These are phyloP conservation scores for Pantherophis guttatus DNA, from an alignment of 2,113 vertebrate genomes.

Conservation along the genomic window DNA sequence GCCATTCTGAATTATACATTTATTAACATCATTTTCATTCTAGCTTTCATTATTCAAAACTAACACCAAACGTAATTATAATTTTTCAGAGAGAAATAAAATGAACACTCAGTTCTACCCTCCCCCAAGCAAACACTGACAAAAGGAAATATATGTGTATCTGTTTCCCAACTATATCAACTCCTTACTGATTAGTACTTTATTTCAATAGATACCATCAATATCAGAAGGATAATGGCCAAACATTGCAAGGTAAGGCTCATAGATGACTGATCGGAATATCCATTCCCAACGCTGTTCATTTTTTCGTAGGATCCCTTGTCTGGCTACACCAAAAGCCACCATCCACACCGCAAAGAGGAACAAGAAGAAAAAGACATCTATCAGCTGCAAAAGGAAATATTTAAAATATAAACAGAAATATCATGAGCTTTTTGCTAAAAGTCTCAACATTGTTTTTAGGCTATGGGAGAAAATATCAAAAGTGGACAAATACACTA, in stretches of 20 bases:
- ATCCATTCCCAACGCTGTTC: conserved; percentile 81
- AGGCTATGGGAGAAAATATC: not conserved
- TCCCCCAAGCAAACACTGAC: not conserved
- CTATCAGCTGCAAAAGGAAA: conserved; percentile 66
- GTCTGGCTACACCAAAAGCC: conserved; percentile 78
- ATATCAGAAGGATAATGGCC: conserved; percentile 79
- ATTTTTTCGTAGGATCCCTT: conserved; percentile 76
- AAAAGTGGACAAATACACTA: not conserved
- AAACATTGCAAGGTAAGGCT: conserved; percentile 80
- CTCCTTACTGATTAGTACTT: not conserved
- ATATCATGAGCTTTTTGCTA: no score
- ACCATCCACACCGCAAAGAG: conserved; percentile 82
- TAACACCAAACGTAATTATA: not conserved
- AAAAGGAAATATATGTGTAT: not conserved
- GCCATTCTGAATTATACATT: not conserved
- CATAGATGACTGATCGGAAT: conserved; percentile 77
- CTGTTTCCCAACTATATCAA: not conserved
- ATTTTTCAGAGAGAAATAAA: not conserved
- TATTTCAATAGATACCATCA: conserved; percentile 60
- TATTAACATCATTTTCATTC: not conserved
- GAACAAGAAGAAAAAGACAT: conserved; percentile 82
- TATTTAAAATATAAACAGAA: not conserved
- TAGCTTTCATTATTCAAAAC: not conserved
- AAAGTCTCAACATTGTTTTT: not conserved
- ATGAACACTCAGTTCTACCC: not conserved